Evolutionary conservation across 2,797 vertebrate species (phyloP).

Genomic region (Chelidonichthys spinosus): DNA sequence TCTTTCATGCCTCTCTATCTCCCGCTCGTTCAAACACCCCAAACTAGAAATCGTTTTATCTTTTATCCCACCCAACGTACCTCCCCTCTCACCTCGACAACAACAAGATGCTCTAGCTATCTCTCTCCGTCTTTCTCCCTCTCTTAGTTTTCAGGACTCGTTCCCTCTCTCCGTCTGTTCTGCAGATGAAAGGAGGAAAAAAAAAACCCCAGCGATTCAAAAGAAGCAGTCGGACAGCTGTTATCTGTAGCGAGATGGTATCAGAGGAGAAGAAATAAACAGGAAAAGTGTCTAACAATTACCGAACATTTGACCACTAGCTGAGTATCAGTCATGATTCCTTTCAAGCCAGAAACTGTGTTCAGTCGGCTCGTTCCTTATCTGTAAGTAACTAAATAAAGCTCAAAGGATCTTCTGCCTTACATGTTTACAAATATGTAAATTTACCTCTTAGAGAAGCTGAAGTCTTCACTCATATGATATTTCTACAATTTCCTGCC

Average conservation of each 20-base stretch:
- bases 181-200: slow-evolving; percentile 56
- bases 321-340: neutral
- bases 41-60: slow-evolving; percentile 41
- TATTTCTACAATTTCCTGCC: too few relatives aligned
- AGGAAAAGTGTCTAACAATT: neutral
- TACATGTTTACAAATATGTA: too few relatives aligned
- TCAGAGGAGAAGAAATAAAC: slow-evolving; percentile 14
- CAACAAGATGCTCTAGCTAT: slow-evolving; percentile 27
- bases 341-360: neutral
- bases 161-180: slow-evolving; percentile 52
- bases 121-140: slow-evolving; percentile 3
- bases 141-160: slow-evolving; percentile 31
- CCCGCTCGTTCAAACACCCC: slow-evolving; percentile 23
- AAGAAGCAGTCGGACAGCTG: slow-evolving; percentile 25
- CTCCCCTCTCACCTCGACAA: slow-evolving; percentile 33
- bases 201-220: slow-evolving; percentile 6
- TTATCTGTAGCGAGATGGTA: slow-evolving; percentile 32
- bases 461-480: neutral
- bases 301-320: neutral
- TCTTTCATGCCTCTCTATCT: slow-evolving; percentile 24
- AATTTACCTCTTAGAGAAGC: neutral
- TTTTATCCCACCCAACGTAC: slow-evolving; percentile 34
- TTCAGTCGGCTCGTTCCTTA: neutral
- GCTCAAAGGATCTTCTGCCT: neutral
- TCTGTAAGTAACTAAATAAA: neutral